Evolutionary conservation across 2,888 invertebrate genomes (phyloP).

Genomic region (Cephus runcator): DNA sequence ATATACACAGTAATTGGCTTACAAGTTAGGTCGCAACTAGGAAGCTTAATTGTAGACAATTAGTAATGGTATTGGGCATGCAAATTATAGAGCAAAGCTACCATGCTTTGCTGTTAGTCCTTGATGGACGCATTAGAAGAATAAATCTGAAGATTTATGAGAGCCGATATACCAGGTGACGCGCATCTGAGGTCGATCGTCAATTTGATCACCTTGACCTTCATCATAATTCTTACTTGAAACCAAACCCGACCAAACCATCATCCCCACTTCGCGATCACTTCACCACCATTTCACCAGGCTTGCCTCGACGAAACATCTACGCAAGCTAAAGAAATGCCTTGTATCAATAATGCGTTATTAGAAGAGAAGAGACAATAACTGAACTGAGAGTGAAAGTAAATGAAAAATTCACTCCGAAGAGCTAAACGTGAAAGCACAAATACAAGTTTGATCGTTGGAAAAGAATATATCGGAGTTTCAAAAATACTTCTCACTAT

Average conservation of each 20-base stretch:
- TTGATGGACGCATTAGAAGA: neutral
- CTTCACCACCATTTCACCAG: conserved; percentile 50
- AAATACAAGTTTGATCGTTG: neutral
- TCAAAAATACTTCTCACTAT: neutral
- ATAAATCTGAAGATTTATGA: neutral
- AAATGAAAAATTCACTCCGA: neutral
- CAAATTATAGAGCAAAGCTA: neutral
- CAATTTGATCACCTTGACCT: conserved; percentile 43
- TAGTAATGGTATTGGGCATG: neutral
- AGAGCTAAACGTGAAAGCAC: neutral
- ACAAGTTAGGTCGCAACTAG: neutral
- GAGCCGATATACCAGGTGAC: neutral
- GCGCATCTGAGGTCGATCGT: conserved; percentile 28
- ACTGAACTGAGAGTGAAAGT: neutral
- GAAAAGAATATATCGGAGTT: neutral
- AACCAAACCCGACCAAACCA: conserved; percentile 28
- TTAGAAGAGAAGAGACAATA: neutral
- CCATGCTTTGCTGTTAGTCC: neutral
- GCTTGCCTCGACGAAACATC: conserved; percentile 58
- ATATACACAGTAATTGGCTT: neutral
- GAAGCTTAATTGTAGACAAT: neutral
- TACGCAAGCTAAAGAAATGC: conserved; percentile 59
- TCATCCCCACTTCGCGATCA: conserved; percentile 30
- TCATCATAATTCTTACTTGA: conserved; percentile 33
- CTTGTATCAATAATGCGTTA: conserved; percentile 33